Percentiles rank a stretch among this genome's conserved stretches.
These are phyloP conservation scores for Ophthalmolycus amberensis DNA, from an alignment of 2,113 vertebrate species.

Conservation along the genomic window DNA sequence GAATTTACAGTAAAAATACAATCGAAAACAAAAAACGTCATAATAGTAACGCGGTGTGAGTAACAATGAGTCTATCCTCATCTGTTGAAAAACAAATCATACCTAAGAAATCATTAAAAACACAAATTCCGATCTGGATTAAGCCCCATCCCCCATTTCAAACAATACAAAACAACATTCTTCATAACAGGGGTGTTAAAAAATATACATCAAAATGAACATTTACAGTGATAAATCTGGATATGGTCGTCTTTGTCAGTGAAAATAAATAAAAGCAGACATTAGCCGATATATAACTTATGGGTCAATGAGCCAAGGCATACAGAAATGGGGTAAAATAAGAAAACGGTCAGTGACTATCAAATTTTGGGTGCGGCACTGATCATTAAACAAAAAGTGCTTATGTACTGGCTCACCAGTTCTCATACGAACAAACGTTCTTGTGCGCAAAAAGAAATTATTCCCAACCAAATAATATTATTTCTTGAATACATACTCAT, in stretches of 20 bases:
- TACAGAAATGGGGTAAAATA: background rate
- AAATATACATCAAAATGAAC: slow-evolving; percentile 40
- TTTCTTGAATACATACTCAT: background rate
- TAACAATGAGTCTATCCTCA: slow-evolving; percentile 27
- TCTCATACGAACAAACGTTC: slow-evolving; percentile 18
- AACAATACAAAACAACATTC: slow-evolving; percentile 29
- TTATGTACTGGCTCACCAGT: slow-evolving; percentile 12
- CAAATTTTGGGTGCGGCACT: background rate
- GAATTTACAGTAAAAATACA: slow-evolving; percentile 77
- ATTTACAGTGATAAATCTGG: slow-evolving; percentile 54
- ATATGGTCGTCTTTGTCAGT: slow-evolving; percentile 10
- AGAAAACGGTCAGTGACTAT: background rate
- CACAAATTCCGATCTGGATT: slow-evolving; percentile 38
- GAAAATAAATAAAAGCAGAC: slow-evolving; percentile 68
- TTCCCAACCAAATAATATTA: background rate
- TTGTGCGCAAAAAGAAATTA: background rate
- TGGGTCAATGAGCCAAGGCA: slow-evolving; percentile 19
- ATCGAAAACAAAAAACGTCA: slow-evolving; percentile 29
- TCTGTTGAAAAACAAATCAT: slow-evolving; percentile 51
- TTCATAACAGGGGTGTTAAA: slow-evolving; percentile 43
- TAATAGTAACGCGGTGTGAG: background rate
- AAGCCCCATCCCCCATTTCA: slow-evolving; percentile 18
- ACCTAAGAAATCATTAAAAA: slow-evolving; percentile 41
- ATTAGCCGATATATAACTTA: slow-evolving; percentile 51
- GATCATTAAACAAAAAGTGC: slow-evolving; percentile 48